Base-by-base conservation (phyloP, 2,888 invertebrate species). In the Tribolium freemani region DNA sequence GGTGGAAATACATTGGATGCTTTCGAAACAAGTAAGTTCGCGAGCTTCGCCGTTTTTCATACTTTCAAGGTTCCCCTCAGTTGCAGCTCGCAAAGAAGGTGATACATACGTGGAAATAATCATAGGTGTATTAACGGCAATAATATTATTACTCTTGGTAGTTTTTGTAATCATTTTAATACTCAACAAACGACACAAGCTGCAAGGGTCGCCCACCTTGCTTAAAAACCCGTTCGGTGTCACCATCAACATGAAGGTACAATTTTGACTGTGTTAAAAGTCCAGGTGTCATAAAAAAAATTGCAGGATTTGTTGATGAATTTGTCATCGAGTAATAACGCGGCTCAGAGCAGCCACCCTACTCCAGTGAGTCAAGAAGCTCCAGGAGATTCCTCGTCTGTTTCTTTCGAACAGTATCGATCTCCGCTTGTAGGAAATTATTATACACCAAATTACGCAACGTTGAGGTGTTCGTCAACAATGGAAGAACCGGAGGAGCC, bases 241-340 rank as follows among this genome's bases (percentile, higher is more conserved):
- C 67, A 89, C 90, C 72, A 90, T 92, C 74, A 92, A 92, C 84
- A 91, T 92, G 89, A 92, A 92, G 88, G 91, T 90, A 86, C 38
- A 26, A 5, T 26, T 26, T 26, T 3, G 26, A 1, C 4, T 26
- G 26, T 48, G 11, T 0, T 2, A 48, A 48, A 48, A 16, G 2
- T 16, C 8, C 8, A 16, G 10, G 10, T 0, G 10, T 10, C 13
- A 48, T 13, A 21, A 46, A 44, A 26, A 38, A 63, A 64, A 68
- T 75, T 78, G 78, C 45, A 90, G 90, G 90, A 90, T 75, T 85
- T 90, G 20, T 86, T 90, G 73, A 86, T 90, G 87, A 90, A 90
- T 83, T 86, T 90, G 73, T 88, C 90, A 9, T 89, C 90, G 21
- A 86, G 87, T 75, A 87, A 88, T 77, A 86, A 84, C 72, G 83